phyloP scores from a whole-genome alignment of 2,113 vertebrate genomes.

The Nestor notabilis region DNA sequence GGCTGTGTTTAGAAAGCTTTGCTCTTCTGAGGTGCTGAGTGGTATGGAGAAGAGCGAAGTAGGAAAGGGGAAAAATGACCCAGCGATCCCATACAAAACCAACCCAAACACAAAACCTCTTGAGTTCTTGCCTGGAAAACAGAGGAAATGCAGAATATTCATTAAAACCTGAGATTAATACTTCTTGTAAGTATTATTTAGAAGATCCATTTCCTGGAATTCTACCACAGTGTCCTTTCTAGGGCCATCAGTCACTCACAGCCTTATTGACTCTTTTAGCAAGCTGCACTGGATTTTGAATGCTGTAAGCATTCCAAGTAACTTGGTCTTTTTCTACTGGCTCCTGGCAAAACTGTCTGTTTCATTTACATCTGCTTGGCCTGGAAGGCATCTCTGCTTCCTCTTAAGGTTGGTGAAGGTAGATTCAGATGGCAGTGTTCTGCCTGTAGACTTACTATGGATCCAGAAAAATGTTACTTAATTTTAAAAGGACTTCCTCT shows the following conservation, averaged over 20 bases:
- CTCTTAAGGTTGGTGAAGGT: not conserved
- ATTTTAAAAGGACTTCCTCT: not conserved
- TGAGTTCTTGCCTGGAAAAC: not conserved
- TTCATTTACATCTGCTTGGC: not conserved
- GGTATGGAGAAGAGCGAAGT: not conserved
- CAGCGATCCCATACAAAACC: not conserved
- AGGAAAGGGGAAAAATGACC: not conserved
- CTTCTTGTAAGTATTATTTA: not conserved
- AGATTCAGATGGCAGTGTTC: not conserved
- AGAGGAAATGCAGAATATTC: not conserved
- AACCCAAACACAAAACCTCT: not conserved
- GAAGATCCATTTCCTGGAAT: not conserved
- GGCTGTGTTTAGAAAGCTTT: not conserved
- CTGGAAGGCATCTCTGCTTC: not conserved
- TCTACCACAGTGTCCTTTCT: not conserved
- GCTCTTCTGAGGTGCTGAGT: not conserved
- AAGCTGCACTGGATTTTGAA: not conserved
- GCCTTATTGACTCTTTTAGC: not conserved
- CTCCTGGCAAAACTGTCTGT: not conserved
- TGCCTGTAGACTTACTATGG: not conserved
- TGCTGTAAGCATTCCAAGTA: not conserved
- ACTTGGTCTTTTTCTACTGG: not conserved
- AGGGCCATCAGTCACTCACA: rapidly evolving
- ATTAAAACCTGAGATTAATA: not conserved
- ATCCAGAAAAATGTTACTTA: not conserved